A percentile compares a stretch with the other conserved stretches of the same genome.
Conservation (phyloP, 2,888 invertebrate genomes). For the Drosophila monieri region DNA sequence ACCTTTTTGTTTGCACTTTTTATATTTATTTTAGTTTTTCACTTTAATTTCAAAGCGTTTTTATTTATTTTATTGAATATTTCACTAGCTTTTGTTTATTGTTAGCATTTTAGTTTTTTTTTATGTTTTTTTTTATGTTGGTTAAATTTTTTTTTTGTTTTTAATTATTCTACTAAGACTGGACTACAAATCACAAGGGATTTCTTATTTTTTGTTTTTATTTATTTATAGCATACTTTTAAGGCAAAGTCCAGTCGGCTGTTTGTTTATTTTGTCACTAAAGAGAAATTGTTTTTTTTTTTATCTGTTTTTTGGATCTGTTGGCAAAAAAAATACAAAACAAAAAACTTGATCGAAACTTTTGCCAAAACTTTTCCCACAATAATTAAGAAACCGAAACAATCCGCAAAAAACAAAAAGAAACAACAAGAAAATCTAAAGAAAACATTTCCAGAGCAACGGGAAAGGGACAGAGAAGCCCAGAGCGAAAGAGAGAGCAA, state of each 20-base stretch:
- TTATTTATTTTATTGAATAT: neutral
- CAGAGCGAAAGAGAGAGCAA: neutral
- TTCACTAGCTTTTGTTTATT: neutral
- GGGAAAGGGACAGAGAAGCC: neutral
- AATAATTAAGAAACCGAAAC: conserved; percentile 18
- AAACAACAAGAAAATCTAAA: neutral
- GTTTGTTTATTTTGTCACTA: conserved; percentile 42
- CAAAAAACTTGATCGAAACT: conserved; percentile 26
- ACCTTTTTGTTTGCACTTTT: neutral
- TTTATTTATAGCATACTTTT: conserved; percentile 53
- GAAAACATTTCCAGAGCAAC: neutral
- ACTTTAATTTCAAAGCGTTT: neutral
- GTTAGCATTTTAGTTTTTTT: neutral
- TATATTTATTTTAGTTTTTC: neutral
- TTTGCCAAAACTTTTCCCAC: conserved; percentile 30
- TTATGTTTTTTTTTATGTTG: conserved; percentile 2
- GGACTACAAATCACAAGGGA: conserved; percentile 73
- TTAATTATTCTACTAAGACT: conserved; percentile 51
- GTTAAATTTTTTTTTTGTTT: conserved; percentile 13
- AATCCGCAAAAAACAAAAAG: neutral
- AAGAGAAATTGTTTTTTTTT: neutral
- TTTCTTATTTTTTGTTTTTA: conserved; percentile 40
- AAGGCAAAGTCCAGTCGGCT: conserved; percentile 71
- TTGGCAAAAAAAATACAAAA: conserved; percentile 20
- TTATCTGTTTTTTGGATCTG: conserved; percentile 2